Percentiles rank a stretch among this genome's conserved stretches.
These are phyloP conservation scores for Taenaris catops DNA, from an alignment of 2,888 invertebrate species.

Conservation along the genomic window DNA sequence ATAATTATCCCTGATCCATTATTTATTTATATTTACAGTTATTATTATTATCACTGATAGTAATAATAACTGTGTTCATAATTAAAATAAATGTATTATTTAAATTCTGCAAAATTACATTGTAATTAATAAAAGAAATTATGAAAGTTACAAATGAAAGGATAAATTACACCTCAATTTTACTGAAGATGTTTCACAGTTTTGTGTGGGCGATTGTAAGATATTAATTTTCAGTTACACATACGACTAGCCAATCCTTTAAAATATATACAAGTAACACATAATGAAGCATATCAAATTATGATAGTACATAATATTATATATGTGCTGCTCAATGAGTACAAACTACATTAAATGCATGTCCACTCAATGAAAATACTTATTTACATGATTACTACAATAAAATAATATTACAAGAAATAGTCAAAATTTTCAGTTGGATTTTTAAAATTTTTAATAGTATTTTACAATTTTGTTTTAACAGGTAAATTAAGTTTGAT, in stretches of 20 bases:
- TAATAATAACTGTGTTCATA: too few relatives aligned
- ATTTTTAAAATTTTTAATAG: too few relatives aligned
- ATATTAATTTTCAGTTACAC: constrained; percentile 31
- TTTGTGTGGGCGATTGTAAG: constrained; percentile 21
- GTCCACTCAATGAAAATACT: constrained; percentile 53
- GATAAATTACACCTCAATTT: too few relatives aligned
- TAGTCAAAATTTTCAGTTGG: constrained; percentile 12
- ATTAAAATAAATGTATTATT: too few relatives aligned
- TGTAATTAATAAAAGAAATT: too few relatives aligned
- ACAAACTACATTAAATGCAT: constrained; percentile 71
- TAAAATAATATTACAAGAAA: constrained; percentile 27
- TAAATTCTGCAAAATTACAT: too few relatives aligned
- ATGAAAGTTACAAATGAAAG: too few relatives aligned
- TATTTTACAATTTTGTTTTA: too few relatives aligned
- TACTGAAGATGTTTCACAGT: background rate
- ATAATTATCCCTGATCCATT: too few relatives aligned
- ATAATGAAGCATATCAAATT: constrained; percentile 19
- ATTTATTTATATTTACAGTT: too few relatives aligned
- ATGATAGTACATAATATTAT: constrained; percentile 18
- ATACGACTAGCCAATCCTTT: constrained; percentile 60
- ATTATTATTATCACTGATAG: too few relatives aligned
- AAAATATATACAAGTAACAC: constrained; percentile 30
- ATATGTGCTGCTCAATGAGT: constrained; percentile 36
- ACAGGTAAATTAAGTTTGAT: too few relatives aligned
- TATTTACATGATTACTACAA: constrained; percentile 56